Evolutionary conservation across 2,113 vertebrate genomes (phyloP), one percentile per base, ranked within the genome.

Genomic region (Pedionomus torquatus): DNA sequence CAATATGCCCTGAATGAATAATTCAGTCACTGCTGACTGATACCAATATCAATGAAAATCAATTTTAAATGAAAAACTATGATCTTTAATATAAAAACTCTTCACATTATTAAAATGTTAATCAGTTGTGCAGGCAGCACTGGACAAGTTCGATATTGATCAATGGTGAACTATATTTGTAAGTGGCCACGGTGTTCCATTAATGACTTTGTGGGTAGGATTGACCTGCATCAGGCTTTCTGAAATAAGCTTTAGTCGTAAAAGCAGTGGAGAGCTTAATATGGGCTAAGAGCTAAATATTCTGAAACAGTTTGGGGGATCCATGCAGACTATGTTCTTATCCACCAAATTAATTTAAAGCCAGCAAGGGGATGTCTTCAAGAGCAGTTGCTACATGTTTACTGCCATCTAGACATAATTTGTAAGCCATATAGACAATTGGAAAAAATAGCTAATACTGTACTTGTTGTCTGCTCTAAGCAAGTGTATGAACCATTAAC

Each of bases 111-210:
- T n/a, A n/a, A n/a, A n/a, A n/a, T n/a, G n/a, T n/a, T n/a, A 99
- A 98, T 98, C 98, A 13, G 97, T 99, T 13, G 99, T 99, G 9
- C 99, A 99, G 81, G 95, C 98, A 7, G 99, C 99, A 5, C 98
- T 99, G 24, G 99, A 99, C 97, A 99, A 99, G 99, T n/a, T n/a
- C n/a, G n/a, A n/a, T n/a, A n/a, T n/a, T n/a, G n/a, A 49, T 12
- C 58, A 37, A 61, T 5, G 24, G 9, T 43, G 57, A 61, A 79
- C 6, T 18, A 43, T 31, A 57, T 63, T 43, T 68, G 5, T 8
- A 69, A 83, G 7, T n/a, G 35, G 19, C 54, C 13, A 6, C 18
- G 49, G 35, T 65, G 76, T 51, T 80, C 21, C n/a, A 9, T 39
- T 26, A n/a, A 41, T 51, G 19, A 19, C 18, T 3, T 28, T 49